phyloP scores from a whole-genome alignment of 2,888 invertebrate genomes.

The Chaetoderma sp. region DNA sequence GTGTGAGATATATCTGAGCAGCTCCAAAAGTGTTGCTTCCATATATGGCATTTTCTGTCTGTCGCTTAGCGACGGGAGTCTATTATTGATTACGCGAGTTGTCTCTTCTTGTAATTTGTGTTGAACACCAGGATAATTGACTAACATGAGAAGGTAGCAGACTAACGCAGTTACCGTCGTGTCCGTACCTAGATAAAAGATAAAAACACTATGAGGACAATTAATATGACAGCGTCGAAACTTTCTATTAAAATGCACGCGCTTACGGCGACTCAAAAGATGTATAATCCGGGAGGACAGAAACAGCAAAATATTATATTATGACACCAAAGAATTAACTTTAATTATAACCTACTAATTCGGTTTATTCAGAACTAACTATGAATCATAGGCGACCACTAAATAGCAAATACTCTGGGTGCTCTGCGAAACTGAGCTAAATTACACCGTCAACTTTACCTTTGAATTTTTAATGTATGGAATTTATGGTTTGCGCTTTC shows the following conservation, averaged over 20 bases:
- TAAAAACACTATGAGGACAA: background rate
- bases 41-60: slow-evolving; percentile 39
- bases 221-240: background rate
- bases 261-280: too few species aligned
- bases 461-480: too few species aligned
- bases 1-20: slow-evolving; percentile 45
- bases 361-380: background rate
- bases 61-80: slow-evolving; percentile 40
- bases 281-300: background rate
- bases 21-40: slow-evolving; percentile 40
- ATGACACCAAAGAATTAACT: background rate
- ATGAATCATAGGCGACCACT: too few species aligned
- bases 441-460: too few species aligned
- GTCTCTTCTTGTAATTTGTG: slow-evolving; percentile 46
- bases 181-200: slow-evolving; percentile 52
- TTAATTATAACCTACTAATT: background rate
- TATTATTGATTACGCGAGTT: slow-evolving; percentile 32
- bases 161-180: slow-evolving; percentile 58
- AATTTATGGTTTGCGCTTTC: too few species aligned
- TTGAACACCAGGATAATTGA: slow-evolving; percentile 52
- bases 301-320: background rate
- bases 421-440: background rate
- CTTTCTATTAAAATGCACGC: too few species aligned
- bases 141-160: slow-evolving; percentile 50
- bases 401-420: too few species aligned